A percentile compares a stretch with the other conserved stretches of the same genome.
Conservation (phyloP, 2,888 invertebrate genomes). For the Ernsta delagoae region DNA sequence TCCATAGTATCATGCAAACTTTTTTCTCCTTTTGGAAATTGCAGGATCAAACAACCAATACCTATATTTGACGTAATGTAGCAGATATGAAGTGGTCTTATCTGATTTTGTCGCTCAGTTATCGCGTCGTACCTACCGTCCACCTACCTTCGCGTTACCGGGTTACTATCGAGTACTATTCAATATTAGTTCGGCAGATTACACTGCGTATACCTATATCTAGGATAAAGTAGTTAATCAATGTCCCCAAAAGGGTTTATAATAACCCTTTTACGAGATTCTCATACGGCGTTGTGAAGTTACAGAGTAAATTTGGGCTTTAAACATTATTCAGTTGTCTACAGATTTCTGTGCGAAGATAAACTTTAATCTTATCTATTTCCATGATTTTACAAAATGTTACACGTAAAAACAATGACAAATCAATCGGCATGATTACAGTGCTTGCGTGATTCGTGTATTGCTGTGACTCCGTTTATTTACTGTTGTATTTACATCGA, state of each 20-base stretch:
- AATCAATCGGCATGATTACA: background rate
- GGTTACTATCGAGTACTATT: background rate
- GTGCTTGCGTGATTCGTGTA: background rate
- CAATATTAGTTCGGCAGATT: background rate
- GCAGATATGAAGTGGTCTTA: background rate
- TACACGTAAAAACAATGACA: background rate
- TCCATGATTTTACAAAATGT: background rate
- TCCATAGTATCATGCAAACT: no score
- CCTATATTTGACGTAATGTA: no score
- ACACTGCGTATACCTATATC: background rate
- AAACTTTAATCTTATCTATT: background rate
- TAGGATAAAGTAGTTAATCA: background rate
- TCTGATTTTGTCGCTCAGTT: background rate
- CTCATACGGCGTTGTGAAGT: no score
- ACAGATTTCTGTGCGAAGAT: background rate
- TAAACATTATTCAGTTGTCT: background rate
- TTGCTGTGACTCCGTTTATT: background rate
- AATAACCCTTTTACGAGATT: no score
- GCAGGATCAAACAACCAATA: no score
- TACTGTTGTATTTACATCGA: background rate
- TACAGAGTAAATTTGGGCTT: no score
- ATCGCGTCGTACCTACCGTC: background rate
- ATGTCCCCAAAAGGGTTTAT: background rate
- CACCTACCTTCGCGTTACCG: background rate
- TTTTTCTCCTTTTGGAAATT: no score